A percentile compares a stretch with the other conserved stretches of the same genome.
Evolutionary conservation across 92 coral and sea anemone genomes (phyloP).

Genomic region (Heteractis magnifica): DNA sequence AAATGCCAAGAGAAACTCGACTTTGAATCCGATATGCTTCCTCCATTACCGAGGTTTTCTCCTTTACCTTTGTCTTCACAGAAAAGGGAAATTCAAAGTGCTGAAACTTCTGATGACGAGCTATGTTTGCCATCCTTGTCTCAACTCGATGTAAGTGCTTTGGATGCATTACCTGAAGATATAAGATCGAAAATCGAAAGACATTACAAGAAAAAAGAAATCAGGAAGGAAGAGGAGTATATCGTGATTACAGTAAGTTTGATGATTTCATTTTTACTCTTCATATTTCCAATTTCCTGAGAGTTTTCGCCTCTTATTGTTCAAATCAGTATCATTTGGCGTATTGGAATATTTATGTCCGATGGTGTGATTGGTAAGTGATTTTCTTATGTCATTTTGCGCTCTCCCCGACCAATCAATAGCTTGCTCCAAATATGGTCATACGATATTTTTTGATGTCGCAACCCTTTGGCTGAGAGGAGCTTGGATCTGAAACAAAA

Average conservation of each 20-base stretch:
- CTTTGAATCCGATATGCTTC: neutral
- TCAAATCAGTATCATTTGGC: too few relatives aligned
- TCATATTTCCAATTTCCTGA: neutral
- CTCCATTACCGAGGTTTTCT: slow-evolving; percentile 1
- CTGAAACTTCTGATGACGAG: slow-evolving; percentile 21
- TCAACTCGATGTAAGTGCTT: slow-evolving; percentile 76
- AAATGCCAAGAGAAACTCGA: neutral
- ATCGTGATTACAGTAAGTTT: neutral
- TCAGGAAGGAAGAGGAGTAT: slow-evolving; percentile 11
- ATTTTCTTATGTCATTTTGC: too few relatives aligned
- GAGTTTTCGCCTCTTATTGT: too few relatives aligned
- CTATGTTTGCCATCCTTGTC: slow-evolving; percentile 85
- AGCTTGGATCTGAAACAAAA: too few relatives aligned
- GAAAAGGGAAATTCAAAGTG: neutral
- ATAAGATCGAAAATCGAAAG: slow-evolving; percentile 70
- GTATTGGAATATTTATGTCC: too few relatives aligned
- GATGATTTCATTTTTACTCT: neutral
- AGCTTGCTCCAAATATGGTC: too few relatives aligned
- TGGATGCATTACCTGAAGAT: slow-evolving; percentile 84
- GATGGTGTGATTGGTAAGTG: too few relatives aligned
- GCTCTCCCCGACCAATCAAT: too few relatives aligned
- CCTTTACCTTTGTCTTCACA: neutral
- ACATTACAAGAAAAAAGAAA: slow-evolving; percentile 73
- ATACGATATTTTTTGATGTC: too few relatives aligned
- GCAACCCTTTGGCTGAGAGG: too few relatives aligned